Evolutionary conservation across 2,888 invertebrate genomes (phyloP).

Genomic region (Rhamnusium bicolor): DNA sequence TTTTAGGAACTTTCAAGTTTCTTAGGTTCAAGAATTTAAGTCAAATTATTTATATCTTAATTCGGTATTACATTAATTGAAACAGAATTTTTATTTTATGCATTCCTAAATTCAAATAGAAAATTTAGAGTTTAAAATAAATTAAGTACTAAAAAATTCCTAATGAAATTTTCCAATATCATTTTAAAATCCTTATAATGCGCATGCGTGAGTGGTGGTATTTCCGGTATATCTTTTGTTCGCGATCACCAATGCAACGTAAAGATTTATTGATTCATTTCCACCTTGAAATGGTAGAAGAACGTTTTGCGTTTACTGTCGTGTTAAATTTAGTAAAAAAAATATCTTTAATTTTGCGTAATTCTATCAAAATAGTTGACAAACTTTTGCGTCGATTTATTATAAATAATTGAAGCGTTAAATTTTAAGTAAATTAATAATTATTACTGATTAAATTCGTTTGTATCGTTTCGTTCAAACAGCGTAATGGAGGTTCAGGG

Average conservation of each 20-base stretch:
- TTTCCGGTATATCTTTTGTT: constrained; percentile 23
- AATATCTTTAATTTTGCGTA: constrained; percentile 21
- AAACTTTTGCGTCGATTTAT: constrained; percentile 21
- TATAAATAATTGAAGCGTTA: constrained; percentile 27
- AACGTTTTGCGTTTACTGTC: constrained; percentile 27
- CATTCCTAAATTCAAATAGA: not conserved
- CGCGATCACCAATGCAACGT: constrained; percentile 16
- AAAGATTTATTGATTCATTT: constrained; percentile 38
- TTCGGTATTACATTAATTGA: not conserved
- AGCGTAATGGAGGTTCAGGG: constrained; percentile 42
- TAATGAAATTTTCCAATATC: not conserved
- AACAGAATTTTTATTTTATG: not conserved
- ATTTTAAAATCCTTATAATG: not conserved
- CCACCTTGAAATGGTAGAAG: constrained; percentile 26
- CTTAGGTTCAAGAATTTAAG: not conserved
- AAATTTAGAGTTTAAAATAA: not conserved
- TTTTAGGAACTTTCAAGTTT: not conserved
- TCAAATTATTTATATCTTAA: not conserved
- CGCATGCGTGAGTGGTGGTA: not conserved
- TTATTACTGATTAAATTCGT: constrained; percentile 11
- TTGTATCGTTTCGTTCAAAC: constrained; percentile 15
- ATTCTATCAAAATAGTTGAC: constrained; percentile 30
- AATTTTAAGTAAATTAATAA: constrained; percentile 25
- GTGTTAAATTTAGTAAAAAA: constrained; percentile 32
- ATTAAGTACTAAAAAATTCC: not conserved